Percentiles rank a stretch among this genome's conserved stretches.
phyloP scores from a whole-genome alignment of 1,140 invertebrate species.

The Callitettix versicolor region DNA sequence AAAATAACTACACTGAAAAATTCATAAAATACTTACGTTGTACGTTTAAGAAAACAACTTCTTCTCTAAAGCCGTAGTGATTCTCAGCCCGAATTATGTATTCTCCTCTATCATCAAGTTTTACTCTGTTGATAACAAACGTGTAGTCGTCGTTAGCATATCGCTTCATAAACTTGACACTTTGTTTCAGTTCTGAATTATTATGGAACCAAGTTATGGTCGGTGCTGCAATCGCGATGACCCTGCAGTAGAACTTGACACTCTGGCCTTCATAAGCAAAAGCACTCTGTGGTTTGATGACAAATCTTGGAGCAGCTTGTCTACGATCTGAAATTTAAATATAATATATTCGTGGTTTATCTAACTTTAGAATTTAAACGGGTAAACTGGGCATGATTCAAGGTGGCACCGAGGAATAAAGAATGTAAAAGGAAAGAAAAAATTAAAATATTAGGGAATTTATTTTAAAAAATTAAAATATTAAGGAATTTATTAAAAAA shows the following conservation, averaged over 20 bases:
- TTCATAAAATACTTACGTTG: constrained; percentile 88
- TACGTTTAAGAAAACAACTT: constrained; percentile 94
- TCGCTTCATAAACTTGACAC: constrained; percentile 98
- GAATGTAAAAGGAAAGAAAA: no score
- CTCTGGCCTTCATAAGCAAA: constrained; percentile 95
- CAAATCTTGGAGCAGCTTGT: constrained; percentile 94
- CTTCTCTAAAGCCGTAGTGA: constrained; percentile 91
- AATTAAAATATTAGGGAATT: no score
- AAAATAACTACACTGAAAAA: no score
- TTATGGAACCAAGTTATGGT: constrained; percentile 93
- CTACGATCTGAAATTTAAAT: constrained; percentile 61
- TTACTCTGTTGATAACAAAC: constrained; percentile 92
- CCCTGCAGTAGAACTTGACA: constrained; percentile 92
- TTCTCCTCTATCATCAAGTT: constrained; percentile 90
- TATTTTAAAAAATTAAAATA: no score
- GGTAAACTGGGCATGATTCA: no score
- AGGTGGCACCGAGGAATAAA: no score
- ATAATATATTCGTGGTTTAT: constrained; percentile 17
- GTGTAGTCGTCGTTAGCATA: constrained; percentile 94
- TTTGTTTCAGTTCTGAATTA: constrained; percentile 87
- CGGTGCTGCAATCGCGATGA: constrained; percentile 87
- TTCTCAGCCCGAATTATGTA: constrained; percentile 96
- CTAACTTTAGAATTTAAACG: no score
- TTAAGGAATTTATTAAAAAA: no score
- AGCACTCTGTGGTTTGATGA: constrained; percentile 89